Evolutionary conservation across 2,113 vertebrate species (phyloP).

Genomic region (Leptosomus discolor): DNA sequence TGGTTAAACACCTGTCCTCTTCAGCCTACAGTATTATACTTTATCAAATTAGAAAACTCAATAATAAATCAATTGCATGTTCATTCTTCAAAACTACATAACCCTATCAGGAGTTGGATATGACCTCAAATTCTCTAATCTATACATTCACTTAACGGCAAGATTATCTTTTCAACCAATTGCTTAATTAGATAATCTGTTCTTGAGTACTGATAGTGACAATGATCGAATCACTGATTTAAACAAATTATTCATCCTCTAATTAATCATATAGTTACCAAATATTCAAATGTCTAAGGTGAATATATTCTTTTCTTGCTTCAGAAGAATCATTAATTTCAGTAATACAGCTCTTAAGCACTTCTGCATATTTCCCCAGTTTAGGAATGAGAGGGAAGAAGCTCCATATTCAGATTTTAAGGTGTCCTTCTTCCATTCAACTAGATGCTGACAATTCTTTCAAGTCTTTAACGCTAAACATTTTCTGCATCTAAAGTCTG

Average conservation of each 20-base stretch:
- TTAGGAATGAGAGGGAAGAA: not conserved
- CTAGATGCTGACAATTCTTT: not conserved
- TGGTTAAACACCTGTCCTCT: not conserved
- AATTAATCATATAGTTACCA: not conserved
- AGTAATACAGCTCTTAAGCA: not conserved
- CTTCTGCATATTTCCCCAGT: not conserved
- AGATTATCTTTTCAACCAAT: slow-evolving; percentile 27
- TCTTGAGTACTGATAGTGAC: not conserved
- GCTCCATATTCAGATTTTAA: not conserved
- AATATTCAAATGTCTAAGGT: slow-evolving; percentile 15
- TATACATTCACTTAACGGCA: not conserved
- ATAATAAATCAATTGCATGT: not conserved
- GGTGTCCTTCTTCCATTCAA: not conserved
- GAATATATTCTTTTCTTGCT: not conserved
- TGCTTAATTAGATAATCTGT: slow-evolving; percentile 11
- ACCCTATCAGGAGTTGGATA: not conserved
- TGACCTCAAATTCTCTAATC: slow-evolving; percentile 13
- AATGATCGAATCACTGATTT: not conserved
- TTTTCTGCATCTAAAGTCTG: not conserved
- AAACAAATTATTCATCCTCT: slow-evolving; percentile 19
- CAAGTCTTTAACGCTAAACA: not conserved
- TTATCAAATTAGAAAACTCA: not conserved
- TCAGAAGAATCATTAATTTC: not conserved
- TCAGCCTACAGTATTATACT: not conserved
- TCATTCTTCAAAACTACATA: not conserved